phyloP scores from a whole-genome alignment of 2,888 invertebrate genomes.

The Cetonia aurata region DNA sequence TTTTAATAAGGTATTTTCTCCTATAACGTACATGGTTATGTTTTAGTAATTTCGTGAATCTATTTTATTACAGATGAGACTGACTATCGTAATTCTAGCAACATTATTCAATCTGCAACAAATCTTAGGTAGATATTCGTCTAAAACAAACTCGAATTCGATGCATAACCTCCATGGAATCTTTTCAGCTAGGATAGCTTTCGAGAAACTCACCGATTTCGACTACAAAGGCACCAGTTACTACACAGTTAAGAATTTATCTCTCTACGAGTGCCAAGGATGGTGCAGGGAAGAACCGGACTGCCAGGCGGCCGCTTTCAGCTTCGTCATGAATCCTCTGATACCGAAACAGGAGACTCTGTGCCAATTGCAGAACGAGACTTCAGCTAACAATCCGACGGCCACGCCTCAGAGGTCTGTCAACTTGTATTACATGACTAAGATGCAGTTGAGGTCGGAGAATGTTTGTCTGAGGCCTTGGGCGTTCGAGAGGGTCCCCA shows the following conservation, averaged over 20 bases:
- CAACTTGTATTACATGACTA: constrained; percentile 96
- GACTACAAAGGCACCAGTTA: constrained; percentile 93
- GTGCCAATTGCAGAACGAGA: constrained; percentile 92
- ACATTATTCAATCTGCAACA: constrained; percentile 25
- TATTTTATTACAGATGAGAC: constrained; percentile 44
- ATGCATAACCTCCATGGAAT: too few relatives aligned
- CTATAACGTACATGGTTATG: too few relatives aligned
- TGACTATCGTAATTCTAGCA: constrained; percentile 32
- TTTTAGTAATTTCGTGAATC: constrained; percentile 13
- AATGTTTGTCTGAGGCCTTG: constrained; percentile 92
- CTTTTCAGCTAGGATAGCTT: constrained; percentile 84
- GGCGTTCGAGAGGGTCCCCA: constrained; percentile 94
- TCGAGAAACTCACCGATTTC: constrained; percentile 93
- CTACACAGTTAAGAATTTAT: constrained; percentile 91
- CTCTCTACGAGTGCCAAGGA: constrained; percentile 93
- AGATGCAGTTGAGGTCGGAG: constrained; percentile 89
- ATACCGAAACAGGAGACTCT: constrained; percentile 93
- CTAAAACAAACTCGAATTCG: not conserved
- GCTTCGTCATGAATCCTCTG: constrained; percentile 92
- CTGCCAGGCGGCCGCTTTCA: constrained; percentile 93
- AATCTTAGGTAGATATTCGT: constrained; percentile 25
- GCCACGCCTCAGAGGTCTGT: constrained; percentile 86
- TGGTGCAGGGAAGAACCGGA: constrained; percentile 95
- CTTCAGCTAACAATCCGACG: constrained; percentile 89
- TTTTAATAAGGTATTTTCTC: too few relatives aligned